These are phyloP conservation scores for Hoplodrina ambigua DNA, from an alignment of 2,888 invertebrate species.

Conservation along the genomic window DNA sequence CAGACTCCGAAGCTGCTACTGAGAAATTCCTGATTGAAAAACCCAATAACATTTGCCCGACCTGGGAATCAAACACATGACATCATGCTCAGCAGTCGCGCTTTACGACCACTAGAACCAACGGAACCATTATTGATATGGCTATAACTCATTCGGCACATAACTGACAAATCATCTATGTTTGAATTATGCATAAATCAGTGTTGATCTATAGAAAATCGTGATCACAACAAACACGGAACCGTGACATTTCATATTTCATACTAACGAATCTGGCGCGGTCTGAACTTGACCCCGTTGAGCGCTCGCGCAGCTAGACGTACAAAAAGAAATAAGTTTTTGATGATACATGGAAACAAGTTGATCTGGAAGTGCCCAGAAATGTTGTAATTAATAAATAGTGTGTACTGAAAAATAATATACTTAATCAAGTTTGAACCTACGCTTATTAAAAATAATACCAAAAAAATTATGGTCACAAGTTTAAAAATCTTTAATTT, in stretches of 20 bases:
- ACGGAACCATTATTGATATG: not conserved
- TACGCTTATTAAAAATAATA: not conserved
- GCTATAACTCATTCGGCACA: not conserved
- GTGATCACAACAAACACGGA: constrained; percentile 49
- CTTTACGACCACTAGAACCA: too few relatives aligned
- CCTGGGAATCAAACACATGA: too few relatives aligned
- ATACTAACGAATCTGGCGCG: constrained; percentile 41
- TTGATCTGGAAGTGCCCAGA: constrained; percentile 46
- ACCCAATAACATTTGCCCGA: too few relatives aligned
- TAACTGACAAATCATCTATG: constrained; percentile 17
- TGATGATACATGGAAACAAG: constrained; percentile 33
- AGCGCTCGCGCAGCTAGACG: constrained; percentile 48
- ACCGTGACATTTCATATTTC: constrained; percentile 50
- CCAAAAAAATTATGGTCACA: too few relatives aligned
- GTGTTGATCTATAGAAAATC: constrained; percentile 20
- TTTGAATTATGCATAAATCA: constrained; percentile 24
- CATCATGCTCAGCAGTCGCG: too few relatives aligned
- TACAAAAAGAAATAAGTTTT: constrained; percentile 60
- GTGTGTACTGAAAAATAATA: not conserved
- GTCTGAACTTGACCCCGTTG: constrained; percentile 76
- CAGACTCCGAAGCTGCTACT: too few relatives aligned
- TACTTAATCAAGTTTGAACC: too few relatives aligned
- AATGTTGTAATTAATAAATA: not conserved
- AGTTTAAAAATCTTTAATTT: too few relatives aligned
- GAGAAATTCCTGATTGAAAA: too few relatives aligned